These are phyloP conservation scores for Austrofundulus limnaeus DNA, from an alignment of 2,113 vertebrate species.

Conservation along the genomic window DNA sequence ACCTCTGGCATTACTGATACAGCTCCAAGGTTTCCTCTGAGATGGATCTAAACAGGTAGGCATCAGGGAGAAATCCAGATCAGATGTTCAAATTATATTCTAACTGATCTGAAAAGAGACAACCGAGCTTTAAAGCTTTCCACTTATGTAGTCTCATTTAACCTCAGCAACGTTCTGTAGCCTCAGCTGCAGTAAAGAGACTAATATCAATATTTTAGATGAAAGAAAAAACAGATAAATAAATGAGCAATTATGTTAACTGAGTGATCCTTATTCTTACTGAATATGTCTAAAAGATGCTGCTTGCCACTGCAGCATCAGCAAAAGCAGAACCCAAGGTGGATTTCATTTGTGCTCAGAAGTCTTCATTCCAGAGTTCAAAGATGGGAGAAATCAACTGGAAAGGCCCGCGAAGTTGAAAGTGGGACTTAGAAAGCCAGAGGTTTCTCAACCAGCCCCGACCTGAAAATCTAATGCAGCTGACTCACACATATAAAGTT, in stretches of 20 bases:
- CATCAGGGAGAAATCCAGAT: constrained; percentile 8
- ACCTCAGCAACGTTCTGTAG: not conserved
- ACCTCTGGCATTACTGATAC: not conserved
- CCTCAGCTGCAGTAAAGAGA: not conserved
- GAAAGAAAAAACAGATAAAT: not conserved
- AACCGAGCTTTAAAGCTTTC: not conserved
- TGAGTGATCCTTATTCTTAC: not conserved
- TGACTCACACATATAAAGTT: too few relatives aligned
- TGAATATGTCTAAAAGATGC: not conserved
- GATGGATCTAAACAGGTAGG: not conserved
- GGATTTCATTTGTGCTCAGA: not conserved
- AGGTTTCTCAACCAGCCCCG: too few relatives aligned
- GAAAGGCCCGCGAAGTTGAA: too few relatives aligned
- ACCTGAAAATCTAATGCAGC: too few relatives aligned
- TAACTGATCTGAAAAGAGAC: constrained; percentile 1
- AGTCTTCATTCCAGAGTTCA: too few relatives aligned
- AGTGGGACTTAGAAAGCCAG: too few relatives aligned
- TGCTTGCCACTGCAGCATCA: not conserved
- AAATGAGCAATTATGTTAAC: not conserved
- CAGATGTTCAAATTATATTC: constrained; percentile 4
- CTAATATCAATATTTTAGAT: not conserved
- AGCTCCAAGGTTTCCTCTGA: constrained; percentile 20
- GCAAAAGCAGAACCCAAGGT: not conserved
- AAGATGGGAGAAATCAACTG: too few relatives aligned
- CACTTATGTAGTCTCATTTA: not conserved